Base-by-base conservation (phyloP, 2,888 invertebrate species). In the Morinoia aosen region DNA sequence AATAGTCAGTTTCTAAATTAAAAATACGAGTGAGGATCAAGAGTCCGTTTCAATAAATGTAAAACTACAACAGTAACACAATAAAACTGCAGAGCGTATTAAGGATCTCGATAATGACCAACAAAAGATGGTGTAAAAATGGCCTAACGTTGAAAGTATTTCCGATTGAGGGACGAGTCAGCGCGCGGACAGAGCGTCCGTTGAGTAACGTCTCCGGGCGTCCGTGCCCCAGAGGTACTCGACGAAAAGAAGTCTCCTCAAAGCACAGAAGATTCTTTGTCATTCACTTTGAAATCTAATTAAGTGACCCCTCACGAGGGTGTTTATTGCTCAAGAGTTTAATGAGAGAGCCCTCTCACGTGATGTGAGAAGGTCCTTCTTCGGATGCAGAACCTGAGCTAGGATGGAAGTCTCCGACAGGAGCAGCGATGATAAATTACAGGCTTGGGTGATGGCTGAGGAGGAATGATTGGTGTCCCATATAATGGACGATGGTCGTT, bases 261-360 rank as follows among this genome's bases (percentile, higher is more conserved):
- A 56, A 56, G 93, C 93, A 93, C 93, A 93, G 93, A 93, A 93
- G 93, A 93, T 56, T 93, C 93, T 93, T 93, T 93, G 93, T 93
- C 25, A 57, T 48, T 57, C 56, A 48, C 57, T 48, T 57, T 57
- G 33, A 93, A 93, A 93, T 93, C 57, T 93, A 93, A 93, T 93
- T 93, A 93, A 93, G 93, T 93, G 93, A 93, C 93, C 93, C 93
- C 48, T 93, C 57, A n/a, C 57, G 57, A 48, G 93, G 93, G 93
- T 57, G 93, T 93, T 93, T 93, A 93, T 93, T 93, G 93, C 93
- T 33, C 93, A 93, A 93, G 93, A 93, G 57, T 93, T 93, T 33
- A 90, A 57, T 93, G 93, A 93, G 93, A 93, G 57, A 57, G 57
- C n/a, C 93, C 93, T n/a, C 93, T 93, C 93, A 93, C 48, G 48